Conservation (phyloP, 1,140 invertebrate genomes). For the Pomacea maculata region DNA sequence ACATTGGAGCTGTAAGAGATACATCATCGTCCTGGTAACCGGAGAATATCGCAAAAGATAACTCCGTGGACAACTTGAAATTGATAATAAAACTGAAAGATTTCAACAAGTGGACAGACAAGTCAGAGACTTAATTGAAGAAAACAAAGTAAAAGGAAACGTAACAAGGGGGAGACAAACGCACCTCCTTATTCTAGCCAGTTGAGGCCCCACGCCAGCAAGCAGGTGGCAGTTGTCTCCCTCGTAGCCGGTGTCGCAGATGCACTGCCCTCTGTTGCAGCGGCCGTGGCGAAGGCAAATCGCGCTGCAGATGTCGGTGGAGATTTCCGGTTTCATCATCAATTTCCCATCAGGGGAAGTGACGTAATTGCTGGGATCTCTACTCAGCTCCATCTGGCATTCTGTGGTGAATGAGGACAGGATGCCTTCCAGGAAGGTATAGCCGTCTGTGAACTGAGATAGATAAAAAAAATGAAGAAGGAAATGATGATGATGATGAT, state of each 20-base stretch:
- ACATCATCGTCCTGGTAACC: neutral
- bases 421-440: neutral
- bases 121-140: too few relatives aligned
- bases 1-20: neutral
- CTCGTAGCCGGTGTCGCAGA: conserved; percentile 5
- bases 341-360: neutral
- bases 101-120: too few relatives aligned
- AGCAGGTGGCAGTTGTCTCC: conserved; percentile 18
- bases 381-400: conserved; percentile 10
- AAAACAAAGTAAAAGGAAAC: too few relatives aligned
- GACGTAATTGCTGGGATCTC: conserved; percentile 16
- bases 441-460: neutral
- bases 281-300: conserved; percentile 12
- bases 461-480: neutral
- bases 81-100: too few relatives aligned
- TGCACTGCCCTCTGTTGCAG: conserved; percentile 18
- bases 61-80: too few relatives aligned
- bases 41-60: too few relatives aligned
- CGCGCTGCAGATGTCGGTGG: conserved; percentile 12
- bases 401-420: conserved; percentile 13
- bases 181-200: neutral
- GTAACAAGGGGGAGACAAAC: too few relatives aligned
- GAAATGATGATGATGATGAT: neutral
- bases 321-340: conserved; percentile 10
- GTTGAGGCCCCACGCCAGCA: conserved; percentile 4